phyloP scores from a whole-genome alignment of 2,113 vertebrate genomes.

The Leucopsar rothschildi region DNA sequence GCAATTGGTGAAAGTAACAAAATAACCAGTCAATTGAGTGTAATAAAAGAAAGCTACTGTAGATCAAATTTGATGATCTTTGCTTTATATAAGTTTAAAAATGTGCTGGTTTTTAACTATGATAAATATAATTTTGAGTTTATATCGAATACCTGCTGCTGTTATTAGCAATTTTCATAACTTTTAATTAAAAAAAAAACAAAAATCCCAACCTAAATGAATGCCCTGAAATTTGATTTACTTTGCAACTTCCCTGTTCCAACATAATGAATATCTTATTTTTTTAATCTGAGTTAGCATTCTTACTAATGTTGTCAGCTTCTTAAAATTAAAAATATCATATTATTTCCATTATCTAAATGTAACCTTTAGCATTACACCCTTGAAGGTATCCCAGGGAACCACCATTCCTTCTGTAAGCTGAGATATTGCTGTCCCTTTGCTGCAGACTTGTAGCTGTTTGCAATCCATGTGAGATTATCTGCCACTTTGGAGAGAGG shows the following conservation, averaged over 20 bases:
- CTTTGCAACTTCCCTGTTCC: neutral
- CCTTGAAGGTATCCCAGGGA: neutral
- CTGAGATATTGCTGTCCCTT: neutral
- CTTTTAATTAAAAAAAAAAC: neutral
- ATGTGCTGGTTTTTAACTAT: neutral
- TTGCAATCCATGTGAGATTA: neutral
- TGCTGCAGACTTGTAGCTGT: neutral
- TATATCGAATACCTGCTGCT: neutral
- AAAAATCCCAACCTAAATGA: neutral
- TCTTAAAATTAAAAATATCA: neutral
- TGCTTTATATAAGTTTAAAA: neutral
- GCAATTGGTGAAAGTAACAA: neutral
- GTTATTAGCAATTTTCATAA: neutral
- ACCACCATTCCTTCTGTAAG: rapidly evolving
- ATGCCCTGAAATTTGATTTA: neutral
- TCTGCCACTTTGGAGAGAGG: neutral
- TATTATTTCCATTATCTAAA: neutral
- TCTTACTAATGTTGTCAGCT: neutral
- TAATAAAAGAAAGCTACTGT: neutral
- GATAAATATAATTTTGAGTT: neutral
- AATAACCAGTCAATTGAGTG: neutral
- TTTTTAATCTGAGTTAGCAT: neutral
- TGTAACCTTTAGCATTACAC: neutral
- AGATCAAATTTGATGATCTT: neutral
- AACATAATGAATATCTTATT: neutral